phyloP scores from a whole-genome alignment of 2,113 vertebrate genomes.

The Cyprinus carpio region DNA sequence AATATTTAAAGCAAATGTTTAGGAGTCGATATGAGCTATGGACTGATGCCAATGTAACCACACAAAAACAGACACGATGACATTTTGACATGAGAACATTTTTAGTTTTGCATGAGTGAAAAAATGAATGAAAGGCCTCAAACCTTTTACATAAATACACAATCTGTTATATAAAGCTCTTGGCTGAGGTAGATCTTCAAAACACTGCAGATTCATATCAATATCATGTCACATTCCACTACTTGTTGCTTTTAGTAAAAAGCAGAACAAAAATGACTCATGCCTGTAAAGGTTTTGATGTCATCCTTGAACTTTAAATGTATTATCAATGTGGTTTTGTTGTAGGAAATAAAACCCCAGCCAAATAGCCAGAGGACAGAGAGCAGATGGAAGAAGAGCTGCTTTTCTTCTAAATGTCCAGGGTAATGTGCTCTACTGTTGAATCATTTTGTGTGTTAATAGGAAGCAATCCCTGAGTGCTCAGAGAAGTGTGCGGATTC shows the following conservation, averaged over 20 bases:
- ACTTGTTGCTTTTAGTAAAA: background rate
- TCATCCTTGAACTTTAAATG: background rate
- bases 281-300: background rate
- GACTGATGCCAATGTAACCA: background rate
- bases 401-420: constrained; percentile 9
- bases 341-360: background rate
- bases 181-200: background rate
- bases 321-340: background rate
- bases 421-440: background rate
- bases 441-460: constrained; percentile 1
- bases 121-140: background rate
- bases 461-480: background rate
- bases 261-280: background rate
- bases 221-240: background rate
- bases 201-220: background rate
- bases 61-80: background rate
- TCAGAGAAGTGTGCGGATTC: background rate
- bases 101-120: background rate
- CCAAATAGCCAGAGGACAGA: background rate
- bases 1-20: background rate
- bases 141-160: background rate
- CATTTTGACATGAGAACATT: background rate
- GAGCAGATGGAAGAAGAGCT: background rate
- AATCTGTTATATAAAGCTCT: background rate
- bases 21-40: background rate